These are phyloP conservation scores for Ormyrus thymus DNA, from an alignment of 2,888 invertebrate species.

Conservation along the genomic window DNA sequence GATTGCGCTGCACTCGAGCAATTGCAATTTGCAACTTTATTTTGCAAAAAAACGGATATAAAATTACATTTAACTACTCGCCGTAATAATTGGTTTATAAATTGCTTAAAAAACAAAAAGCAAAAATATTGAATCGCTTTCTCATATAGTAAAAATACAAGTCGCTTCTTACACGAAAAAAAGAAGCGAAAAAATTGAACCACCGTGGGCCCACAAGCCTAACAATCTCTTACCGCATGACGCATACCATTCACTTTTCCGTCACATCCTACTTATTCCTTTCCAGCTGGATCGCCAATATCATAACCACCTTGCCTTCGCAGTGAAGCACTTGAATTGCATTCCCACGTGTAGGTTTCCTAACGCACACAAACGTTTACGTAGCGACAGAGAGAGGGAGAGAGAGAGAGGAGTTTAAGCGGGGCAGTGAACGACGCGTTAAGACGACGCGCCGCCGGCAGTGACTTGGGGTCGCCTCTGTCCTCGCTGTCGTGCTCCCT, in stretches of 20 bases:
- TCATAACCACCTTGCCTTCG: not conserved
- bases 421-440: conserved; percentile 66
- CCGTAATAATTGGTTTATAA: too few relatives aligned
- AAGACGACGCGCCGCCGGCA: conserved; percentile 61
- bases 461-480: conserved; percentile 62
- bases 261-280: not conserved
- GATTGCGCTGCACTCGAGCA: too few relatives aligned
- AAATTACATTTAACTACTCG: too few relatives aligned
- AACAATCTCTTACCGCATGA: not conserved
- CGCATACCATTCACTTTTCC: not conserved
- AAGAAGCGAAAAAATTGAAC: too few relatives aligned
- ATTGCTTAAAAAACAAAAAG: too few relatives aligned
- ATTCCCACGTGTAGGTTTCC: conserved; percentile 67
- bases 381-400: not conserved
- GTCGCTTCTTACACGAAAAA: too few relatives aligned
- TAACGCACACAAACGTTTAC: conserved; percentile 54
- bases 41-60: too few relatives aligned
- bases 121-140: too few relatives aligned
- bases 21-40: too few relatives aligned
- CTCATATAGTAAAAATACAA: too few relatives aligned
- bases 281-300: not conserved
- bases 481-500: conserved; percentile 61
- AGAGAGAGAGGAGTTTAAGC: not conserved
- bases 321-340: conserved; percentile 54
- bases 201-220: too few relatives aligned